phyloP scores from a whole-genome alignment of 2,888 invertebrate species.

The Pteria penguin region DNA sequence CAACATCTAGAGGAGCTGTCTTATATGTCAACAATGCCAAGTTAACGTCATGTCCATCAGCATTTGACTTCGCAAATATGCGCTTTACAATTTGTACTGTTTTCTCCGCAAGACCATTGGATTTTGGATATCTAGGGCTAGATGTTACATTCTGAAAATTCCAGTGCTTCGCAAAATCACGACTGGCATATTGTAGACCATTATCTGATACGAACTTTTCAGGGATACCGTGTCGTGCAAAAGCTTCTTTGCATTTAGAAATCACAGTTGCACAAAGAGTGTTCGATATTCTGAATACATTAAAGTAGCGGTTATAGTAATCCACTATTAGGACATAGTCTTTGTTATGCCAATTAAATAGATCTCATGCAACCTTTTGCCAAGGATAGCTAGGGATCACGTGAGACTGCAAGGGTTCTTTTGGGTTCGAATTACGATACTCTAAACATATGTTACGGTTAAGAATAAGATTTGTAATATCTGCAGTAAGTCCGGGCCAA shows the following conservation, averaged over 20 bases:
- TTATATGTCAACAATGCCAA: conserved; percentile 43
- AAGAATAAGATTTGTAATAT: conserved; percentile 42
- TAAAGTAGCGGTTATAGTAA: not conserved
- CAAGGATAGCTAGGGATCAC: conserved; percentile 42
- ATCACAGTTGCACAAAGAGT: not conserved
- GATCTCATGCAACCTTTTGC: conserved; percentile 47
- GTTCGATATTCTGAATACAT: not conserved
- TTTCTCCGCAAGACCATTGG: conserved; percentile 56
- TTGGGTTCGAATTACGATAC: conserved; percentile 38
- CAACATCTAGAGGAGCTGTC: conserved; percentile 34
- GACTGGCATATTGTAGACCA: too few relatives aligned
- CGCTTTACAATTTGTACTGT: conserved; percentile 51
- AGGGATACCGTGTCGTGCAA: not conserved
- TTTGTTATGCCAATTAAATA: conserved; percentile 45
- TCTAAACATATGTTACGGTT: conserved; percentile 40
- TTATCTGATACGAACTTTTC: not conserved
- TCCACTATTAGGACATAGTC: too few relatives aligned
- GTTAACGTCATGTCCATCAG: conserved; percentile 29
- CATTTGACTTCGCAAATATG: conserved; percentile 41
- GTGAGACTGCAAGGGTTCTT: conserved; percentile 43
- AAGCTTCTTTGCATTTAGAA: not conserved
- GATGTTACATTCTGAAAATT: conserved; percentile 54
- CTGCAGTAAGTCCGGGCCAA: conserved; percentile 47
- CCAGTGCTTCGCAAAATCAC: conserved; percentile 35
- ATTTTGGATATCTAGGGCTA: conserved; percentile 46